Conservation (phyloP, 2,888 invertebrate species). For the Syrphus vitripennis region DNA sequence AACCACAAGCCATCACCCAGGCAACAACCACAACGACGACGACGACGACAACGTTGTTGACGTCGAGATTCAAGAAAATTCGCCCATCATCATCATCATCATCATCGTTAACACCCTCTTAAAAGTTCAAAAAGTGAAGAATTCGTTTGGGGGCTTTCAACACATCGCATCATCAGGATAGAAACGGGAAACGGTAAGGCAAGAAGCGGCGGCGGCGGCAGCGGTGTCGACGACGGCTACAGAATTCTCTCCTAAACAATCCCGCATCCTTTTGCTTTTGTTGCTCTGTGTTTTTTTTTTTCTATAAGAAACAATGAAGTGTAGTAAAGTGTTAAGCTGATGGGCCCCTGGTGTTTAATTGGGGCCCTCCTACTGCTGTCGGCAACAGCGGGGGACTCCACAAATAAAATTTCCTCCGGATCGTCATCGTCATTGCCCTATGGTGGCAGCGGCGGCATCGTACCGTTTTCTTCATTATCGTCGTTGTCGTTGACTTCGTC, state of each 20-base stretch:
- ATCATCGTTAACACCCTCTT: constrained; percentile 62
- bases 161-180: not conserved
- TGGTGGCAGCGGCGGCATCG: constrained; percentile 73
- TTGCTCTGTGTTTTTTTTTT: constrained; percentile 36
- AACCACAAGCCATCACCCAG: constrained; percentile 28
- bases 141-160: constrained; percentile 35
- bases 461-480: constrained; percentile 77
- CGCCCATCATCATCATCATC: constrained; percentile 16
- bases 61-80: constrained; percentile 11
- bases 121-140: constrained; percentile 71
- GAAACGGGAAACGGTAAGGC: not conserved
- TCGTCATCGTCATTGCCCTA: constrained; percentile 28
- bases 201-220: not conserved
- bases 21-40: not conserved
- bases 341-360: constrained; percentile 81
- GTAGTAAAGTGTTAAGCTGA: constrained; percentile 79
- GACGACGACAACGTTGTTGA: not conserved
- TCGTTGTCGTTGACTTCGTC: constrained; percentile 66
- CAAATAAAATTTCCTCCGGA: constrained; percentile 76
- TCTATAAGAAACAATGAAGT: constrained; percentile 72
- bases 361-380: constrained; percentile 81
- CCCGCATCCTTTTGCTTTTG: not conserved
- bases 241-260: not conserved
- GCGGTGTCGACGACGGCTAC: not conserved
- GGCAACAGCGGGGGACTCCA: constrained; percentile 81